Evolutionary conservation across 2,113 vertebrate species (phyloP).

Genomic region (Gavia stellata): DNA sequence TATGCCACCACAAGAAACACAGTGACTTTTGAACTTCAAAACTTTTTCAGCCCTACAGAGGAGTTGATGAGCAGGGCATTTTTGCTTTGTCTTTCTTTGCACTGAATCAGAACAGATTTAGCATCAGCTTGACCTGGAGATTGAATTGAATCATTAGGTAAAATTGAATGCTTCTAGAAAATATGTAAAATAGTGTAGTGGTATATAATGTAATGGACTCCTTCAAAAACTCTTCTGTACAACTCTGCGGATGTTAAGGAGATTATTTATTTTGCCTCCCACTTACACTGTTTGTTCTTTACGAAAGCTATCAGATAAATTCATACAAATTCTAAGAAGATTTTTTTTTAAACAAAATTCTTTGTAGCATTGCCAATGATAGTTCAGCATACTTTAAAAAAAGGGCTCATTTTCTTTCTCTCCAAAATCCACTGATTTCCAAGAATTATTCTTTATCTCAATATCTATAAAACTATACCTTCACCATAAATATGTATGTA

Average conservation of each 20-base stretch:
- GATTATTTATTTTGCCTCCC: neutral
- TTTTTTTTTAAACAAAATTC: neutral
- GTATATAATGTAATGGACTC: neutral
- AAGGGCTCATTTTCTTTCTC: neutral
- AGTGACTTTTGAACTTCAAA: neutral
- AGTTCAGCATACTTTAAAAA: neutral
- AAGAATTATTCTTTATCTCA: neutral
- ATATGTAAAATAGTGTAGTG: neutral
- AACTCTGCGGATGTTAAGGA: neutral
- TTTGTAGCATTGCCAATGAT: neutral
- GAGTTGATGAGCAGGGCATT: neutral
- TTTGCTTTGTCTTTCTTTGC: neutral
- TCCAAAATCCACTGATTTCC: neutral
- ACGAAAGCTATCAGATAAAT: neutral
- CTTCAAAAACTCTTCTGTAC: neutral
- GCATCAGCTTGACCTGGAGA: neutral
- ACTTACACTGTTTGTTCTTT: neutral
- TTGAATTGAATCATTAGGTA: neutral
- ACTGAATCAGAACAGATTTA: neutral
- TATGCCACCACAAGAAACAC: neutral
- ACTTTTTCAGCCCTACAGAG: neutral
- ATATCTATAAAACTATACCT: neutral
- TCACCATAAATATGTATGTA: neutral
- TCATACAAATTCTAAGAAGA: neutral
- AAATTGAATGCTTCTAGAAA: slow-evolving; percentile 8